Conservation (phyloP, 2,888 invertebrate species). For the Leptarthrus brevirostris region DNA sequence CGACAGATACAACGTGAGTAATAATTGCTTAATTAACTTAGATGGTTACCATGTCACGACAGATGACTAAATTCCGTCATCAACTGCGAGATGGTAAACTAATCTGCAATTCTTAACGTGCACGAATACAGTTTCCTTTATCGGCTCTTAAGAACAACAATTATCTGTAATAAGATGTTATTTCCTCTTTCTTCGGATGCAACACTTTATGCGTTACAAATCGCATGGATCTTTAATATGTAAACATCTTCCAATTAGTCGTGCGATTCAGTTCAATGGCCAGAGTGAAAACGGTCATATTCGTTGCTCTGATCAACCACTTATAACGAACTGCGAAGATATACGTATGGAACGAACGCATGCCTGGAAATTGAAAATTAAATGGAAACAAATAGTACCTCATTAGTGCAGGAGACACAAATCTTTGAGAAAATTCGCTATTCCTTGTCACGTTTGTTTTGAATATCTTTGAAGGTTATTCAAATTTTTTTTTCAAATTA, state of each 20-base stretch:
- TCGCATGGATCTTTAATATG: too few relatives aligned
- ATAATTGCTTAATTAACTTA: constrained; percentile 25
- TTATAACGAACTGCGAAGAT: background rate
- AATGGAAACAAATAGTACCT: too few relatives aligned
- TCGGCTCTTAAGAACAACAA: background rate
- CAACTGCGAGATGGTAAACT: background rate
- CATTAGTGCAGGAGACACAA: too few relatives aligned
- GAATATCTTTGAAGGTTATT: too few relatives aligned
- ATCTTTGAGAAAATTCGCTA: too few relatives aligned
- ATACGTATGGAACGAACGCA: too few relatives aligned
- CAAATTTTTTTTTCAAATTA: too few relatives aligned
- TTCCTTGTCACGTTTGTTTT: too few relatives aligned
- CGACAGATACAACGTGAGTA: background rate
- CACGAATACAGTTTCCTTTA: background rate
- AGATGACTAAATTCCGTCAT: constrained; percentile 4
- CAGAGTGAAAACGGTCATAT: background rate
- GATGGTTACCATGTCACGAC: constrained; percentile 13
- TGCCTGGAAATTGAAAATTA: too few relatives aligned
- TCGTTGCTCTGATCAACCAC: too few relatives aligned
- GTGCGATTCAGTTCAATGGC: background rate
- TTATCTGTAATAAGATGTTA: background rate
- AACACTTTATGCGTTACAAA: background rate
- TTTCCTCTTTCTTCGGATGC: background rate
- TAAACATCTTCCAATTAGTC: background rate
- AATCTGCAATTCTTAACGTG: background rate